phyloP scores from a whole-genome alignment of 2,797 vertebrate genomes.

The Etheostoma perlongum region DNA sequence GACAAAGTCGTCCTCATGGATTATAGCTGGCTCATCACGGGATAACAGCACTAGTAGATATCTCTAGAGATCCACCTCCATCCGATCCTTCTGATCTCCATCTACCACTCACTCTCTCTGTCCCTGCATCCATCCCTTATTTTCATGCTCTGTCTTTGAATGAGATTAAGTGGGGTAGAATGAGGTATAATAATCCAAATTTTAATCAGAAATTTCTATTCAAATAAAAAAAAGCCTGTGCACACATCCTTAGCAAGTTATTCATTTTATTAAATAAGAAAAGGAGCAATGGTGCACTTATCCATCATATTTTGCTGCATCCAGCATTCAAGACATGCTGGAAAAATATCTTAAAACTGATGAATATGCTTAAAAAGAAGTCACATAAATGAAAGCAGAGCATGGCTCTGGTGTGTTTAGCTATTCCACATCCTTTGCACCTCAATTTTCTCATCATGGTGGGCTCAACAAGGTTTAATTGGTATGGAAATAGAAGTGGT shows the following conservation, averaged over 20 bases:
- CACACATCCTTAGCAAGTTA: conserved; percentile 13
- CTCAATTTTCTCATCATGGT: conserved; percentile 70
- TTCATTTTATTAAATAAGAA: conserved; percentile 13
- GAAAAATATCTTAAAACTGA: conserved; percentile 37
- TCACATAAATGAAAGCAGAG: conserved; percentile 32
- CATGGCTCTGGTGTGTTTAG: conserved; percentile 52
- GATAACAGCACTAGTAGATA: conserved; percentile 36
- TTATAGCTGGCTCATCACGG: conserved; percentile 75
- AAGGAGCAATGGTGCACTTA: background rate
- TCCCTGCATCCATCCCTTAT: background rate
- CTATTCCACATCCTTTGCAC: conserved; percentile 73
- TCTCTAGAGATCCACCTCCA: conserved; percentile 72
- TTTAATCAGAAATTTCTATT: conserved; percentile 66
- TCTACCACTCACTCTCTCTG: conserved; percentile 34
- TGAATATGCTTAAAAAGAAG: conserved; percentile 26
- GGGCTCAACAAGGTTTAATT: conserved; percentile 82
- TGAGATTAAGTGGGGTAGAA: conserved; percentile 27
- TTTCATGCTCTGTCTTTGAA: conserved; percentile 28
- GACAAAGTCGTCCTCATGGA: conserved; percentile 71
- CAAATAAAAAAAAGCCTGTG: conserved; percentile 41
- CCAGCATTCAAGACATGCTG: conserved; percentile 10
- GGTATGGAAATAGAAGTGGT: conserved; percentile 80
- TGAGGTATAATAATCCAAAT: conserved; percentile 63
- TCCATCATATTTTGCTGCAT: conserved; percentile 3
- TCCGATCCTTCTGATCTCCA: conserved; percentile 55